These are phyloP conservation scores for Scaptodrosophila lebanonensis DNA, from an alignment of 1,140 invertebrate genomes.

Conservation along the genomic window DNA sequence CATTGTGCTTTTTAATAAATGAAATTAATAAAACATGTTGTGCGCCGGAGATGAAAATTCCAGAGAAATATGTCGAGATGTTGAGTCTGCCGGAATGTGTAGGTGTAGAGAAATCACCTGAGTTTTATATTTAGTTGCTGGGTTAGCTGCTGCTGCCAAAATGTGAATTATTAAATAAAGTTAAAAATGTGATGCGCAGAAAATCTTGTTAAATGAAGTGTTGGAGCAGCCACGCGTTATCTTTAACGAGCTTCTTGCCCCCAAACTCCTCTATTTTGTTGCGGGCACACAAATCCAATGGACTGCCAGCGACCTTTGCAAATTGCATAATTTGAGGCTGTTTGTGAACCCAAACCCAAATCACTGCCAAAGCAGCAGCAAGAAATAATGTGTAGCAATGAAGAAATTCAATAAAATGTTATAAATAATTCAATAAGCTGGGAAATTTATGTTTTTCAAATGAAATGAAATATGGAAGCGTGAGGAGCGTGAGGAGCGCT, in stretches of 20 bases:
- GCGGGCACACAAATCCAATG: no score
- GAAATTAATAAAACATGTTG: slow-evolving; percentile 64
- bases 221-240: slow-evolving; percentile 1
- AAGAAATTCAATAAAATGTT: slow-evolving; percentile 66
- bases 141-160: not conserved
- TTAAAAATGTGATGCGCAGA: slow-evolving; percentile 6
- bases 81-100: not conserved
- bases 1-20: slow-evolving; percentile 59
- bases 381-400: slow-evolving; percentile 45
- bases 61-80: not conserved
- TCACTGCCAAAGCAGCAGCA: slow-evolving; percentile 24
- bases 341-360: slow-evolving; percentile 50
- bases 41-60: not conserved
- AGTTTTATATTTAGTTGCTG: not conserved
- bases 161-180: slow-evolving; percentile 33
- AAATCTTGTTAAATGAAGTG: slow-evolving; percentile 45
- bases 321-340: slow-evolving; percentile 22
- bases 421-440: slow-evolving; percentile 64
- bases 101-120: not conserved
- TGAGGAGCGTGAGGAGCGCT: no score
- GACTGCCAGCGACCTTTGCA: slow-evolving; percentile 21
- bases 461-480: not conserved
- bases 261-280: no score
- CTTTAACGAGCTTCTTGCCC: no score
- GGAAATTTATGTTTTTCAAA: slow-evolving; percentile 36